Evolutionary conservation across 1,140 invertebrate species (phyloP), one percentile per base, ranked within the genome.

Genomic region (Pseudomyrmex gracilis): DNA sequence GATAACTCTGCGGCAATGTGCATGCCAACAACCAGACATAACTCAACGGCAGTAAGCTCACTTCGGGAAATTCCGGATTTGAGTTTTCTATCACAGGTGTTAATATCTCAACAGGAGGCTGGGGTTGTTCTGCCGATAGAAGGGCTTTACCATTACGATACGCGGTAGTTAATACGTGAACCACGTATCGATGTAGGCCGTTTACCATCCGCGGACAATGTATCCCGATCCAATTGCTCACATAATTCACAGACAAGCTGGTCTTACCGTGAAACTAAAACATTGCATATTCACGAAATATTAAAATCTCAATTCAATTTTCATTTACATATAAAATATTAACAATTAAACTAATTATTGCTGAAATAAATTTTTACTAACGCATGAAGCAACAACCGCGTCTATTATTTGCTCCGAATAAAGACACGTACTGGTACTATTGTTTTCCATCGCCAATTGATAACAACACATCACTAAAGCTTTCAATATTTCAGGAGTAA

Each of bases 1-100:
- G 96, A 91, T 97, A 98, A 4, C 97, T 92, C 13, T 95, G 95
- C 0, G 97, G 96, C 87, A 98, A 93, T 9, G 96, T 96, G 34
- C 96, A 96, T 2, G 97, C 96, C 82, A 98, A 93, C 53, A 98
- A 94, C 97, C 97, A 98, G 4, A 97, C 97, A 87, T 96, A 95
- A 71, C 97, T 97, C 74, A 97, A 94, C 0, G 97, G 96, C 82
- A 94, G 96, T 66, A 94, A 87, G 76, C 93, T 71, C 3, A 91
- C 85, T 15, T 90, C 90, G 15, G 90, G 89, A 45, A 91, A 89
- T 57, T 93, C 89, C n/a, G 94, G 94, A 66, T 94, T 92, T 3
- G 94, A 93, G 80, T 96, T 94, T 85, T 97, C 97, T 77, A 97
- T 92, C 83, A 97, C 96, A 0, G 97, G 97, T 12, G 97, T 98